phyloP scores from a whole-genome alignment of 2,888 invertebrate species.

The Pogonocherus hispidulus region DNA sequence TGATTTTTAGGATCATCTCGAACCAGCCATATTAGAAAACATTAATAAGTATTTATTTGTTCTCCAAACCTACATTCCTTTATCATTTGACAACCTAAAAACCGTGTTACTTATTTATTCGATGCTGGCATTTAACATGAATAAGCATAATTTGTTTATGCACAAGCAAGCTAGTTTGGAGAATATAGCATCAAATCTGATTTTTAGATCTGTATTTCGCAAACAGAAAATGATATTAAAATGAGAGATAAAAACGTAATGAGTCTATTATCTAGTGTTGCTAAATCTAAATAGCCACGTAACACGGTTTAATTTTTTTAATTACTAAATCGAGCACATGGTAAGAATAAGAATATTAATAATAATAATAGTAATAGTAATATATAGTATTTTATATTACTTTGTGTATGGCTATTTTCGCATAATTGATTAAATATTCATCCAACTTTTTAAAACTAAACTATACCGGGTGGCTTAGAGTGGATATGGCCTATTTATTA shows the following conservation, averaged over 20 bases:
- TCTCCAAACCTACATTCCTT: conserved; percentile 22
- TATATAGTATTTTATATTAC: too few species aligned
- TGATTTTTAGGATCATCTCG: too few species aligned
- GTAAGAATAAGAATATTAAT: neutral
- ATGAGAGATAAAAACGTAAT: neutral
- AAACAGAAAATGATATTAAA: neutral
- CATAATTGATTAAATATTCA: too few species aligned
- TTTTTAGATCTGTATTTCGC: neutral
- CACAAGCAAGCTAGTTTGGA: neutral
- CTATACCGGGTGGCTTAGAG: too few species aligned
- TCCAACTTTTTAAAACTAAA: too few species aligned
- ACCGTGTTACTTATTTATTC: conserved; percentile 40
- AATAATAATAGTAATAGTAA: too few species aligned
- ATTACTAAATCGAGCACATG: neutral
- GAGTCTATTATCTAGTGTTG: neutral
- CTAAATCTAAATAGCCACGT: neutral
- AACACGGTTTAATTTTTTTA: neutral
- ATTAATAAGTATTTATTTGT: conserved; percentile 4
- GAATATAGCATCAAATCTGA: neutral
- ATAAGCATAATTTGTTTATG: neutral
- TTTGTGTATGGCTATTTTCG: too few species aligned
- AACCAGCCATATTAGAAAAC: too few species aligned
- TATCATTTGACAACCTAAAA: conserved; percentile 39
- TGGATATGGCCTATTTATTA: too few species aligned
- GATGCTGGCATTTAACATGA: neutral